These are phyloP conservation scores for Onthophagus taurus DNA, from an alignment of 1,140 invertebrate genomes.

Conservation along the genomic window DNA sequence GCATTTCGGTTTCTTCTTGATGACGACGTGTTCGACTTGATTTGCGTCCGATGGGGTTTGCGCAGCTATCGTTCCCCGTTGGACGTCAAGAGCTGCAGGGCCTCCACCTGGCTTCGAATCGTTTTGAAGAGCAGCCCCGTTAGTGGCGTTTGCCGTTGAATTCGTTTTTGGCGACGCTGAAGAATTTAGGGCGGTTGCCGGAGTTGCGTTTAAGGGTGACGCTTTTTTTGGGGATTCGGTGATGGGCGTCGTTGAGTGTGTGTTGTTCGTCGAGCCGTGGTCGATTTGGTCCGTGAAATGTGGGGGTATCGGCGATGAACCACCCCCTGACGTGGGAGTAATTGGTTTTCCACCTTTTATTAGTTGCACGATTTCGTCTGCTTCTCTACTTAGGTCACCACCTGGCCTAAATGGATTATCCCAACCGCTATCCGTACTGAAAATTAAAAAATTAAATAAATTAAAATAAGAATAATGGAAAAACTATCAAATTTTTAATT, in stretches of 20 bases:
- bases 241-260: conserved; percentile 15
- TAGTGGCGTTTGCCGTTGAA: conserved; percentile 29
- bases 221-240: conserved; percentile 28
- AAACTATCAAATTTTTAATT: too few species aligned
- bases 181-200: too few species aligned
- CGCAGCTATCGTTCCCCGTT: conserved; percentile 57
- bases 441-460: conserved; percentile 30
- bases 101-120: conserved; percentile 41
- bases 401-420: conserved; percentile 96
- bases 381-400: conserved; percentile 87
- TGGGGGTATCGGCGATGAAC: conserved; percentile 21
- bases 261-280: conserved; percentile 17
- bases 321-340: conserved; percentile 49
- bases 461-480: too few species aligned
- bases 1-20: conserved; percentile 86
- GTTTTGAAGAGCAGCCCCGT: conserved; percentile 30
- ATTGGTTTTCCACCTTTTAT: conserved; percentile 85
- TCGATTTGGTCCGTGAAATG: conserved; percentile 25
- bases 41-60: conserved; percentile 53
- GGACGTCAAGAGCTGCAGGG: conserved; percentile 69
- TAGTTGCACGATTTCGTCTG: conserved; percentile 90
- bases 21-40: conserved; percentile 73
- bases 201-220: too few species aligned
- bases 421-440: conserved; percentile 87
- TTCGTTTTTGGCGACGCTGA: conserved; percentile 23